Base-by-base conservation (phyloP, 1,140 invertebrate genomes). In the Idris sp. region DNA sequence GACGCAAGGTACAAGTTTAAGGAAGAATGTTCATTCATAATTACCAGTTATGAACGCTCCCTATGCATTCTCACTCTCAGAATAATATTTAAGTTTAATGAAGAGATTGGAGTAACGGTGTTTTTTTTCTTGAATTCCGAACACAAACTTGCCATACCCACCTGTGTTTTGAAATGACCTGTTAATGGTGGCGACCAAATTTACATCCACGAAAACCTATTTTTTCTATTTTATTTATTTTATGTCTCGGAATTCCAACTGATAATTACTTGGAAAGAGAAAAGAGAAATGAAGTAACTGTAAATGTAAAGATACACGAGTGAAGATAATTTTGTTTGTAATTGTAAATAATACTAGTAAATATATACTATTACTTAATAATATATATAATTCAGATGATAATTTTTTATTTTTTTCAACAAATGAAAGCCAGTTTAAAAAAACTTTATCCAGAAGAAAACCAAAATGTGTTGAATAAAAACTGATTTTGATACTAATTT, bases 41-140 rank as follows among this genome's bases (percentile, higher is more conserved):
- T 71, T 61, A 40, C 22, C 46, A 22, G 65, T 62, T 65, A 64
- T 38, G 44, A 73, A 40, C 59, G 51, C 14, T 56, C 10, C 56
- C 48, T 64, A 49, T 59, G 38, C 61, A 59, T 64, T 64, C 58
- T 72, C 36, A 51, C 58, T 64, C 68, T 64, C 41, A n/a, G 14
- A 41, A 38, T 56, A 40, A 58, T 64, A 72, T 64, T 64, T 59
- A 15, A 61, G 61, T 74, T 67, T 65, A 61, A 74, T 74, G 56
- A 68, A 62, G 56, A 62, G 72, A 62, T 62, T 58, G 41, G 56
- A 68, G 35, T 74, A 67, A 62, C 72, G 67, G 72, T 36, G 48
- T 74, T 71, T 54, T 61, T 69, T 54, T 56, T 58, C 48, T 64
- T 56, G 54, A 38, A 68, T 68, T 74, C 58, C 62, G n/a, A 30